A percentile compares a stretch with the other conserved stretches of the same genome.
Evolutionary conservation across 2,113 vertebrate genomes (phyloP).

Genomic region (Indicator maculatus): DNA sequence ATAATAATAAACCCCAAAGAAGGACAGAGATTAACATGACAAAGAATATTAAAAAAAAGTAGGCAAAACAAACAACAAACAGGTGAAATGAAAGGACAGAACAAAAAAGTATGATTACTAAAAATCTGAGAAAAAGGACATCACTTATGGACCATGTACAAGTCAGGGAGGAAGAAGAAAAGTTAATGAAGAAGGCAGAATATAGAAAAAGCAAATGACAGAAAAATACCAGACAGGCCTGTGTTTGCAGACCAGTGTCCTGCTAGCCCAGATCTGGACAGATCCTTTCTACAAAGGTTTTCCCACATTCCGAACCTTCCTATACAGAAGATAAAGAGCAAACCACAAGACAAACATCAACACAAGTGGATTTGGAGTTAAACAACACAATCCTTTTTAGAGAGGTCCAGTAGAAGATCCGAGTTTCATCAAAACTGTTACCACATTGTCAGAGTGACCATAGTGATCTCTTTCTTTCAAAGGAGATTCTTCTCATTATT

Average conservation of each 20-base stretch:
- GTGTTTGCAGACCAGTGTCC: background rate
- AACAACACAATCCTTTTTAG: background rate
- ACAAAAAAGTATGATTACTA: background rate
- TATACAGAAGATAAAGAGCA: background rate
- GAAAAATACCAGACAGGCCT: background rate
- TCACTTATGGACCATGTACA: background rate
- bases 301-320: background rate
- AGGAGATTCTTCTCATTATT: background rate
- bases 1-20: background rate
- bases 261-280: background rate
- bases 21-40: background rate
- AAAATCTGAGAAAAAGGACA: background rate
- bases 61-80: background rate
- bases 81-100: background rate
- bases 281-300: background rate
- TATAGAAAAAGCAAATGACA: background rate
- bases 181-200: background rate
- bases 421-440: background rate
- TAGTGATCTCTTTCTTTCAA: background rate
- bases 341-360: background rate
- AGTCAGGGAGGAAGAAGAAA: background rate
- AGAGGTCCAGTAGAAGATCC: background rate
- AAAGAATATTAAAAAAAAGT: background rate
- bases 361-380: background rate
- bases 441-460: background rate